phyloP scores from a whole-genome alignment of 2,797 vertebrate species.

The Coregonus sp. region DNA sequence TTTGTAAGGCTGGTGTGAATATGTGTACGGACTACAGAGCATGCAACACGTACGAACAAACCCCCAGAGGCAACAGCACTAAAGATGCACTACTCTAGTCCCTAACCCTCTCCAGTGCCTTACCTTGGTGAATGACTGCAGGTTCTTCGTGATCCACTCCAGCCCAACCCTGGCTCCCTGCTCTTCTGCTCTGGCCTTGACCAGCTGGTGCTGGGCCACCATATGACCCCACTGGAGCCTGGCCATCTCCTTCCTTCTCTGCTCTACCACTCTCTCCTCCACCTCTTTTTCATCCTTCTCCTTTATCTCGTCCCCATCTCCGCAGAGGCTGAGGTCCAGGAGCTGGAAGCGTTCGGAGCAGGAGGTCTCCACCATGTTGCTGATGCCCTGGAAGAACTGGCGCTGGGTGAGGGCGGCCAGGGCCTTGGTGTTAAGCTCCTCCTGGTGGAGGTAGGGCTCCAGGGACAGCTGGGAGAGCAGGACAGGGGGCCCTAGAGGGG shows the following conservation, averaged over 20 bases:
- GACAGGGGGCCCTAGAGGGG: slow-evolving; percentile 40
- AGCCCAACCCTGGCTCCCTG: slow-evolving; percentile 73
- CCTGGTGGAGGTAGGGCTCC: slow-evolving; percentile 81
- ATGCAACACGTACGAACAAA: too few species aligned
- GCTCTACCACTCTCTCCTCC: slow-evolving; percentile 61
- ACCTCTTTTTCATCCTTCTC: slow-evolving; percentile 19
- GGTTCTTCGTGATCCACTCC: slow-evolving; percentile 78
- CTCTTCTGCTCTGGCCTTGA: slow-evolving; percentile 80
- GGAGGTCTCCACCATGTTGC: slow-evolving; percentile 78
- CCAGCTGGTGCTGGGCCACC: slow-evolving; percentile 82
- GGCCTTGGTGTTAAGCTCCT: slow-evolving; percentile 84
- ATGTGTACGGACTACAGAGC: too few species aligned
- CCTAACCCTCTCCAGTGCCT: slow-evolving; percentile 13
- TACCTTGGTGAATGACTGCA: slow-evolving; percentile 69
- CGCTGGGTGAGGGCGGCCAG: slow-evolving; percentile 78
- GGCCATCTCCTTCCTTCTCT: slow-evolving; percentile 77
- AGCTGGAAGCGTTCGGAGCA: slow-evolving; percentile 77
- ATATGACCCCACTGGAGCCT: slow-evolving; percentile 83
- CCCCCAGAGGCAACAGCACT: too few species aligned
- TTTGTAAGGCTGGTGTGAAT: too few species aligned
- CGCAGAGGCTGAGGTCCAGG: slow-evolving; percentile 70
- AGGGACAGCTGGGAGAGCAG: slow-evolving; percentile 83
- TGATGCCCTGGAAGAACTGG: slow-evolving; percentile 75
- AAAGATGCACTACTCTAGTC: not conserved
- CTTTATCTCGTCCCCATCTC: slow-evolving; percentile 50